Evolutionary conservation across 2,888 invertebrate species (phyloP).

Genomic region (Toxonevra muliebris): DNA sequence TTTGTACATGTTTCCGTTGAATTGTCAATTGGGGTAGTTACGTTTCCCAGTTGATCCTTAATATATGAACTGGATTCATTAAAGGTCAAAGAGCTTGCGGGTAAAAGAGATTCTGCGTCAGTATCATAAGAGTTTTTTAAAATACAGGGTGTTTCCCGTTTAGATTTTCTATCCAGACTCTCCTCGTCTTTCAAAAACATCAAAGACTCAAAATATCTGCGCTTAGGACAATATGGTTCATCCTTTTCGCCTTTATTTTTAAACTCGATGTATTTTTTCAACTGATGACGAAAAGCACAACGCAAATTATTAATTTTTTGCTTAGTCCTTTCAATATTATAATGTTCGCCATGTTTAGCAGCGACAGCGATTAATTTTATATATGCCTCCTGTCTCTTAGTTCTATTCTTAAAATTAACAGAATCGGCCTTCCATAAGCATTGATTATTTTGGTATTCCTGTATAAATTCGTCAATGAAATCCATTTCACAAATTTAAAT

Average conservation of each 20-base stretch:
- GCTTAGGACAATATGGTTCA: slow-evolving; percentile 62
- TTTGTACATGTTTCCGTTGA: no score
- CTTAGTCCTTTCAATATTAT: slow-evolving; percentile 63
- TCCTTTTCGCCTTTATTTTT: slow-evolving; percentile 62
- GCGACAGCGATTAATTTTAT: slow-evolving; percentile 62
- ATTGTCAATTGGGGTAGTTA: no score
- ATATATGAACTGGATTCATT: no score
- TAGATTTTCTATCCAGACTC: slow-evolving; percentile 41
- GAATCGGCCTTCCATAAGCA: slow-evolving; percentile 64
- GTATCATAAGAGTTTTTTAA: slow-evolving; percentile 27
- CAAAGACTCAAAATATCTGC: slow-evolving; percentile 62
- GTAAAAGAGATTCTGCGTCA: not conserved
- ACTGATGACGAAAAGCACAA: slow-evolving; percentile 63
- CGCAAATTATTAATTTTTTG: slow-evolving; percentile 64
- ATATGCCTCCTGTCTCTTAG: slow-evolving; percentile 62
- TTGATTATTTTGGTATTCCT: slow-evolving; percentile 62
- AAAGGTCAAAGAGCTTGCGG: no score
- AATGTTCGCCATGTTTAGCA: slow-evolving; percentile 63
- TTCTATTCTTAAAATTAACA: slow-evolving; percentile 60
- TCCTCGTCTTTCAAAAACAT: slow-evolving; percentile 65
- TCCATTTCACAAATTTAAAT: slow-evolving; percentile 47
- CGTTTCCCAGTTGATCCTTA: no score
- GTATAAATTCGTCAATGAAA: slow-evolving; percentile 64
- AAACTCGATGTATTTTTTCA: slow-evolving; percentile 61
- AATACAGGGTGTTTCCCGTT: slow-evolving; percentile 21